phyloP scores from a whole-genome alignment of 2,797 vertebrate genomes.

The Gymnoscopelus microlampas region DNA sequence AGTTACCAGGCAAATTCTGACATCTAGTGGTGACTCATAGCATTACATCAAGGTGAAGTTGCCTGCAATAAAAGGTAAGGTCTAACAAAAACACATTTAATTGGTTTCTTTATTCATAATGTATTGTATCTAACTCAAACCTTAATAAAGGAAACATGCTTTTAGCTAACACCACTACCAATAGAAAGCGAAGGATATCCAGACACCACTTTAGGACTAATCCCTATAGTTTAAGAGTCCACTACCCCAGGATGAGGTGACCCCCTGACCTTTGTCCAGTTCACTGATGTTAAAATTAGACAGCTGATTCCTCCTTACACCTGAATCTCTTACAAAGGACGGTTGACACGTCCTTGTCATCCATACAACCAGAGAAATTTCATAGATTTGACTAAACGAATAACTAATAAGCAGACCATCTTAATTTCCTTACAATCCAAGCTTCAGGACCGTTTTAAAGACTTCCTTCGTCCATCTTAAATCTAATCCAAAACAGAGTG shows the following conservation, averaged over 20 bases:
- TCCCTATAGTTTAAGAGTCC: slow-evolving; percentile 25
- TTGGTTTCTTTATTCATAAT: neutral
- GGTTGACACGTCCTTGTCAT: neutral
- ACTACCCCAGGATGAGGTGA: slow-evolving; percentile 59
- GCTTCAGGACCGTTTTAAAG: slow-evolving; percentile 13
- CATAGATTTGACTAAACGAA: neutral
- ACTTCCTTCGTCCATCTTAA: slow-evolving; percentile 35
- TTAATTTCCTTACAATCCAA: slow-evolving; percentile 60
- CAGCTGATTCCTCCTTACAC: slow-evolving; percentile 15
- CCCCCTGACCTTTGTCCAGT: slow-evolving; percentile 67
- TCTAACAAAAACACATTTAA: neutral
- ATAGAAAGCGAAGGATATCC: slow-evolving; percentile 19
- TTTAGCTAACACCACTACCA: neutral
- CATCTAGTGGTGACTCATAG: slow-evolving; percentile 87
- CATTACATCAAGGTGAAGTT: slow-evolving; percentile 46
- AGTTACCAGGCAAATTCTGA: slow-evolving; percentile 85
- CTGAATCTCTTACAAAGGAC: slow-evolving; percentile 6
- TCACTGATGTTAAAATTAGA: slow-evolving; percentile 47
- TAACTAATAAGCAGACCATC: slow-evolving; percentile 14
- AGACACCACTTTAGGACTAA: slow-evolving; percentile 42
- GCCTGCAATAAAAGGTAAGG: neutral
- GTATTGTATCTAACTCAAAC: neutral
- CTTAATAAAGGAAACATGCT: neutral
- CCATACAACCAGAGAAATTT: neutral
- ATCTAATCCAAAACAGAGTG: slow-evolving; percentile 45